Percentiles rank a stretch among this genome's conserved stretches.
These are phyloP conservation scores for Pentalonia nigronervosa DNA, from an alignment of 1,140 invertebrate genomes.

Conservation along the genomic window DNA sequence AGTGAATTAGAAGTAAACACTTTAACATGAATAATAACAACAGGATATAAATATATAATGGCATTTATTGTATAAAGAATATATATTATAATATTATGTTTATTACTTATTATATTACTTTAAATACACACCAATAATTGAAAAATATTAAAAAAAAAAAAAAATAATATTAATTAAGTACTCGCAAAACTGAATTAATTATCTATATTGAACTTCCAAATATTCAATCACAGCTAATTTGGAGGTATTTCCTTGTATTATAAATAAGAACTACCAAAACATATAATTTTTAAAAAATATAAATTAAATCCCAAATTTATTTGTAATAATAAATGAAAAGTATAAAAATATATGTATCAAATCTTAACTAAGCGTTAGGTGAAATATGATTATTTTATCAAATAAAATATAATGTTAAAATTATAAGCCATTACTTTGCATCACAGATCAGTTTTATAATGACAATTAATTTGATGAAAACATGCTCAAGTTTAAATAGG, in stretches of 20 bases:
- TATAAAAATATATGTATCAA: constrained; percentile 14
- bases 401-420: neutral
- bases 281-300: constrained; percentile 10
- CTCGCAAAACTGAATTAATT: neutral
- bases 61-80: neutral
- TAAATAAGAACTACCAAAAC: neutral
- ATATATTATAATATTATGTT: constrained; percentile 13
- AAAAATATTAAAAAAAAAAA: neutral
- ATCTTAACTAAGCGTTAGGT: neutral
- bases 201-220: neutral
- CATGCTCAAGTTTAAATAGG: neutral
- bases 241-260: neutral
- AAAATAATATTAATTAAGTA: neutral
- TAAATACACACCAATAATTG: neutral
- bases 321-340: neutral
- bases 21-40: neutral
- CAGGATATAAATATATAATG: neutral
- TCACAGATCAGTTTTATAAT: neutral
- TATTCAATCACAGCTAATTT: neutral
- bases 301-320: neutral
- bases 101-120: neutral
- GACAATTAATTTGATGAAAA: neutral
- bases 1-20: neutral
- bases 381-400: neutral
- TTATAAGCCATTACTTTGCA: neutral